These are phyloP conservation scores for Apaloderma vittatum DNA, from an alignment of 2,113 vertebrate genomes.

Conservation along the genomic window DNA sequence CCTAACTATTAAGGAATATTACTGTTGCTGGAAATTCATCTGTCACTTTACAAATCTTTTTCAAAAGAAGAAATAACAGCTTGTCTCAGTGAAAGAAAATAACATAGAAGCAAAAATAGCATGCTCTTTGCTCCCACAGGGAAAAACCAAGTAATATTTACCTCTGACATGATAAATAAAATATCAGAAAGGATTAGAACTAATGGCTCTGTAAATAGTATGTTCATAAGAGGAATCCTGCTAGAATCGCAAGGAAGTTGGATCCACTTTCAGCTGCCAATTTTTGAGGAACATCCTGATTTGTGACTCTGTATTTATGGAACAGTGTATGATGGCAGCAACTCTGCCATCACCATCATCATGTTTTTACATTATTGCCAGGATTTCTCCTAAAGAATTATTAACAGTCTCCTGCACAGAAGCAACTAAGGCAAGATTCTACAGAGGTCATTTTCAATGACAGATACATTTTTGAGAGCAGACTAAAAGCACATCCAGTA, in stretches of 20 bases:
- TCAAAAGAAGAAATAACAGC: conserved; percentile 75
- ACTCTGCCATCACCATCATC: background rate
- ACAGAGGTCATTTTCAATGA: background rate
- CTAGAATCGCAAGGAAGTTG: conserved; percentile 58
- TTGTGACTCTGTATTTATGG: background rate
- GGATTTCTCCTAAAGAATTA: background rate
- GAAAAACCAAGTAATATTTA: conserved; percentile 70
- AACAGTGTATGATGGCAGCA: background rate
- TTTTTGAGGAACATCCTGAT: conserved; percentile 12
- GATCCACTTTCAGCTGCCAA: conserved; percentile 43
- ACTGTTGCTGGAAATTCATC: conserved; percentile 69
- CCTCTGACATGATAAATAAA: conserved; percentile 77
- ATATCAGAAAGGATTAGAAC: conserved; percentile 75
- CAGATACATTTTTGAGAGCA: background rate
- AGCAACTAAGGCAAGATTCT: background rate
- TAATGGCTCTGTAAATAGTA: conserved; percentile 71
- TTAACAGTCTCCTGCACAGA: background rate
- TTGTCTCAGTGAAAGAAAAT: conserved; percentile 64
- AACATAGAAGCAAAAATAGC: conserved; percentile 19
- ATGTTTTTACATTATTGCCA: background rate
- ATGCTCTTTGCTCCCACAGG: conserved; percentile 53
- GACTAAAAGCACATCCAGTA: background rate
- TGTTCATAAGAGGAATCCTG: conserved; percentile 56
- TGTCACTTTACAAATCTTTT: conserved; percentile 73
- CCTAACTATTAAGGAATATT: conserved; percentile 67